Conservation (phyloP, 1,140 invertebrate species). For the Samia ricini region DNA sequence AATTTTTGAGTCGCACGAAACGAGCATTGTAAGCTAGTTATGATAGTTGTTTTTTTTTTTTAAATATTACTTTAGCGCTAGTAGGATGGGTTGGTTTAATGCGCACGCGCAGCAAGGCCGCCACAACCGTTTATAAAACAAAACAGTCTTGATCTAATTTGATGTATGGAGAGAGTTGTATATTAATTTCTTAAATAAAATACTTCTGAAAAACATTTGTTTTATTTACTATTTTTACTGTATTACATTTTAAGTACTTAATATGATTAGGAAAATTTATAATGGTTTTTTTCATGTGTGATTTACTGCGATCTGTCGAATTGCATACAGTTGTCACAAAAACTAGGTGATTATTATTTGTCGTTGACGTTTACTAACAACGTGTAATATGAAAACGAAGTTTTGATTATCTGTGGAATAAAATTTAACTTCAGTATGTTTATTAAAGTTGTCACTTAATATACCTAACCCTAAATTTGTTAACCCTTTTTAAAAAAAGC, state of each 20-base stretch:
- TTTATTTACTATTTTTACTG: constrained; percentile 7
- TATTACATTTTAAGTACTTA: neutral
- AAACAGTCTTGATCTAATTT: no score
- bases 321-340: no score
- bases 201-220: constrained; percentile 50
- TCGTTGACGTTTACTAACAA: constrained; percentile 62
- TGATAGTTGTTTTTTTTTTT: constrained; percentile 17
- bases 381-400: constrained; percentile 67
- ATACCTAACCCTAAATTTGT: no score
- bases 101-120: no score
- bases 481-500: no score
- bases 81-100: constrained; percentile 44
- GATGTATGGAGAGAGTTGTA: constrained; percentile 71
- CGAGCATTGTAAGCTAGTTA: constrained; percentile 7
- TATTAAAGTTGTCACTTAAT: no score
- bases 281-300: neutral
- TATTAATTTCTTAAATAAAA: constrained; percentile 76
- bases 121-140: no score
- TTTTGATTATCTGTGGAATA: constrained; percentile 64
- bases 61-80: constrained; percentile 25
- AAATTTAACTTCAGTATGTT: constrained; percentile 8
- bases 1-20: constrained; percentile 20
- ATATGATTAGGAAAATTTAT: neutral
- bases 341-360: no score
- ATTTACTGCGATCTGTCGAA: neutral